A percentile compares a stretch with the other conserved stretches of the same genome.
Conservation (phyloP, 2,888 invertebrate species). For the Zonitis immaculata region DNA sequence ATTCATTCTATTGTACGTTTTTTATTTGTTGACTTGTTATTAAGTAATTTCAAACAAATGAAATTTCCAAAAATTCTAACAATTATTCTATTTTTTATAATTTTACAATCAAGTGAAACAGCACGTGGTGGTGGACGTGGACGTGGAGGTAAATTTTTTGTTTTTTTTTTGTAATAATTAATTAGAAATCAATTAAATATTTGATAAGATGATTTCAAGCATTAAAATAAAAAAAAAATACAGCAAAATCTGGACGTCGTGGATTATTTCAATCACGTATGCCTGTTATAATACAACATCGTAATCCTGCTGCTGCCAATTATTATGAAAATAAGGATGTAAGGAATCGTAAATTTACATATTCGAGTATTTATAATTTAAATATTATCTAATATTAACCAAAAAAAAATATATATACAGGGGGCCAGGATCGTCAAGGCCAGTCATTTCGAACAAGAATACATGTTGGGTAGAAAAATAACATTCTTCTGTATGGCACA, state of each 20-base stretch:
- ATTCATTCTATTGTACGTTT: constrained; percentile 2
- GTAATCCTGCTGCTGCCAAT: constrained; percentile 54
- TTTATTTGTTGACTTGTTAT: too few relatives aligned
- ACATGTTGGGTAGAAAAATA: constrained; percentile 70
- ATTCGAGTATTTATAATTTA: too few relatives aligned
- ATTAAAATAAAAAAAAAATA: too few relatives aligned
- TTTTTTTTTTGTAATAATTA: too few relatives aligned
- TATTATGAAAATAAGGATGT: constrained; percentile 65
- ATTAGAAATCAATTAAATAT: too few relatives aligned
- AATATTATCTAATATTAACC: background rate
- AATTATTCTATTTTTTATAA: constrained; percentile 9
- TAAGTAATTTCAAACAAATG: background rate
- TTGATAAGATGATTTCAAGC: too few relatives aligned
- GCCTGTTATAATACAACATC: constrained; percentile 55
- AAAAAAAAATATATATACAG: constrained; percentile 46
- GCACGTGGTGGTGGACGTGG: constrained; percentile 31
- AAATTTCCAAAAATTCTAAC: background rate
- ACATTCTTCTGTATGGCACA: constrained; percentile 70
- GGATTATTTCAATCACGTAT: constrained; percentile 52
- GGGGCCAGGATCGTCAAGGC: constrained; percentile 66
- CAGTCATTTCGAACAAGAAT: constrained; percentile 68
- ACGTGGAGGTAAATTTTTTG: constrained; percentile 26
- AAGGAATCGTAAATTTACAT: constrained; percentile 33
- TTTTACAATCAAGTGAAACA: constrained; percentile 12
- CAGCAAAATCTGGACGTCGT: constrained; percentile 40